These are phyloP conservation scores for Allenopithecus nigroviridis DNA, from an alignment of 2,797 vertebrate genomes.

Conservation along the genomic window DNA sequence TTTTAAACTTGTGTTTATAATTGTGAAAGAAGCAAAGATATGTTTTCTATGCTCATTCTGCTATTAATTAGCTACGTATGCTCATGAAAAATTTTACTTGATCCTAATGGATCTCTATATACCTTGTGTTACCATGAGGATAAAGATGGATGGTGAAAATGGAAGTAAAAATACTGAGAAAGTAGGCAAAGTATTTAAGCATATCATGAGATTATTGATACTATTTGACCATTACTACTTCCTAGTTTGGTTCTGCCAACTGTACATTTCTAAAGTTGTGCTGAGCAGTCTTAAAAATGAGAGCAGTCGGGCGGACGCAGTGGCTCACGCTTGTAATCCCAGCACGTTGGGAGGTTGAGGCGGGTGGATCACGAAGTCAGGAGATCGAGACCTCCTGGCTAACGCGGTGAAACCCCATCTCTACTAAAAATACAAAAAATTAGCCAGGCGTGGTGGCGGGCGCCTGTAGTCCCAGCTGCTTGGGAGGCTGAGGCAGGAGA, in stretches of 20 bases:
- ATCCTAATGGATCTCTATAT: not conserved
- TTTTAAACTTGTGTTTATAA: not conserved
- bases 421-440: too few species aligned
- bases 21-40: not conserved
- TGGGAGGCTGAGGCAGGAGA: too few species aligned
- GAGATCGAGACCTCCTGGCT: too few species aligned
- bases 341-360: too few species aligned
- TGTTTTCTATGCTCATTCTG: not conserved
- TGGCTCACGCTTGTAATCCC: too few species aligned
- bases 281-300: not conserved
- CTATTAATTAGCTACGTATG: not conserved
- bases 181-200: not conserved
- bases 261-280: not conserved
- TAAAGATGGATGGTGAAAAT: not conserved
- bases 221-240: not conserved
- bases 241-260: not conserved
- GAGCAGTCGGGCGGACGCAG: accelerated
- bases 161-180: not conserved
- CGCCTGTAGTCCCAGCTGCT: too few species aligned
- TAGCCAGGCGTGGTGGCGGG: too few species aligned
- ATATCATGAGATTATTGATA: not conserved
- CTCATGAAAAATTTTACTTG: not conserved
- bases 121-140: not conserved
- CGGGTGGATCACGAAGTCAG: too few species aligned
- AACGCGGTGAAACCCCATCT: too few species aligned